Base-by-base conservation (phyloP, 2,888 invertebrate species). In the Dinocampus coccinellae region DNA sequence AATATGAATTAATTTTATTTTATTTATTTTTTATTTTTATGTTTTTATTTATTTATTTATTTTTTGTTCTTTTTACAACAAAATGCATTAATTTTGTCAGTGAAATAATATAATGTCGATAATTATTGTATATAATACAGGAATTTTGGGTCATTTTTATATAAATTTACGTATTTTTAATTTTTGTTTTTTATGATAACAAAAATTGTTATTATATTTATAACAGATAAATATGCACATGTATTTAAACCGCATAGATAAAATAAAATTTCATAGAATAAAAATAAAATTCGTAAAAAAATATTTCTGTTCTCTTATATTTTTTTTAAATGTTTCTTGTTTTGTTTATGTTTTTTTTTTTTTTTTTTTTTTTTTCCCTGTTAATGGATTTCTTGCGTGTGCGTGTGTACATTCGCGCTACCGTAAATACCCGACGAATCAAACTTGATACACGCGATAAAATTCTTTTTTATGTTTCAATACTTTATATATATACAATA, bases 371-470 rank as follows among this genome's bases (percentile, higher is more conserved):
- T n/a, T n/a, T n/a, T n/a, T n/a, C n/a, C n/a, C n/a, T n/a, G n/a
- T 29, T 29, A 69, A 69, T 69, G 63, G 63, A 36, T 20, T 55
- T 69, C 26, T 63, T 55, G 63, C 69, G 69, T 62, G 69, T 16
- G 55, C 62, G 39, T 62, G 20, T 26, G 42, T 63, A 4, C 29
- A 63, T 20, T 53, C 63, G 39, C 26, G 57, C 55, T 63, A 63
- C 39, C 55, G 62, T 69, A 63, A 69, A 69, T 69, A 63, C n/a
- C 62, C 57, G 24, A 53, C 13, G 33, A 26, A 69, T 62, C 61
- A 20, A 52, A 61, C n/a, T 62, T 53, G 61, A 69, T 69, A 63
- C 69, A 69, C 42, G 62, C 63, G 55, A 62, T 69, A 69, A 63
- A 47, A 69, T 69, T 42, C 29, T 39, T 26, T 67, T 22, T 63